Conservation (phyloP, 2,113 vertebrate genomes). For the Montifringilla adamsi region DNA sequence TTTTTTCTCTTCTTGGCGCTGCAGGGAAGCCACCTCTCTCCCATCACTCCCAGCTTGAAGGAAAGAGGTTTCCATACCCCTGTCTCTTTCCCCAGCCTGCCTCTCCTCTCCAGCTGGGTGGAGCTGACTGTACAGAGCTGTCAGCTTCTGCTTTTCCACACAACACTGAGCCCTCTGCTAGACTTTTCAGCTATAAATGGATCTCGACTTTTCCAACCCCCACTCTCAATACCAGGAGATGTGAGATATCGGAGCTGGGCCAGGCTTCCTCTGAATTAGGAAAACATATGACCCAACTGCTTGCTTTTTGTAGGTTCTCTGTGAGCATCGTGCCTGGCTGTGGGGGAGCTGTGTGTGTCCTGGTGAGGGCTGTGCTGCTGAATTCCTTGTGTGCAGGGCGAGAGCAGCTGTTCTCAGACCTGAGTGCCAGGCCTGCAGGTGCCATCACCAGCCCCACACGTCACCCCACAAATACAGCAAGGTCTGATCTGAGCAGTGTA, state of each 20-base stretch:
- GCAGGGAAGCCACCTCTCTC: neutral
- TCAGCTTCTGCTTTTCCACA: neutral
- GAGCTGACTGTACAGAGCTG: neutral
- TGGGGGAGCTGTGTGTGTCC: neutral
- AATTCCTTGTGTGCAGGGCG: accelerated
- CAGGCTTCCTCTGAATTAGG: slow-evolving; percentile 27
- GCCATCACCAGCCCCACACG: neutral
- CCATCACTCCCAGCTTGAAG: neutral
- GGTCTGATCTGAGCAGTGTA: accelerated
- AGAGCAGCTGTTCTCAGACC: neutral
- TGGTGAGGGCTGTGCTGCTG: neutral
- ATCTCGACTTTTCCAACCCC: neutral
- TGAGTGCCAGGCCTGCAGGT: neutral
- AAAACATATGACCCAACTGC: neutral
- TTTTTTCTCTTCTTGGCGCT: neutral
- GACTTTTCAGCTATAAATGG: slow-evolving; percentile 28
- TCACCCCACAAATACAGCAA: neutral
- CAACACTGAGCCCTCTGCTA: neutral
- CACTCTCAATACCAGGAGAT: neutral
- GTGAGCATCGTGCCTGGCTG: neutral
- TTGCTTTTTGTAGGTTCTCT: neutral
- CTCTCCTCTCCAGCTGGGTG: neutral
- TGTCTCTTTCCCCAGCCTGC: neutral
- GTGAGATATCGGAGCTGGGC: neutral
- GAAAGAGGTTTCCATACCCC: neutral